A percentile compares a stretch with the other conserved stretches of the same genome.
phyloP scores from a whole-genome alignment of 2,797 vertebrate species.

The Chromis chromis region DNA sequence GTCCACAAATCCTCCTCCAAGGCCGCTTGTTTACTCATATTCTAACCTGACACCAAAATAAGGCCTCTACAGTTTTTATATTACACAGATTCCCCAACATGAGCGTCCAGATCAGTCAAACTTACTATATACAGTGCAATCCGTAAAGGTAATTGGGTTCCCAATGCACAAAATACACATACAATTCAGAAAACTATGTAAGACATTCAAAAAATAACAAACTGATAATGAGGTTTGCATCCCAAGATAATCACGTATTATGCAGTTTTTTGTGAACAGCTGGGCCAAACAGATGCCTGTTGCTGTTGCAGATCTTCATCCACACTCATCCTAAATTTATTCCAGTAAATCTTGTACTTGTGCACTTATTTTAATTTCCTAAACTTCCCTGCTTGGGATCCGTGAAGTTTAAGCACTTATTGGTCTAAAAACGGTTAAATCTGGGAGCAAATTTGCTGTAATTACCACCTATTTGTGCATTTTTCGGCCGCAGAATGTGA shows the following conservation, averaged over 20 bases:
- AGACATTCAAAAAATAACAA: too few relatives aligned
- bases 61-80: not conserved
- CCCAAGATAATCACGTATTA: too few relatives aligned
- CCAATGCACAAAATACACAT: not conserved
- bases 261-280: too few relatives aligned
- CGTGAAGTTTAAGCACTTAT: not conserved
- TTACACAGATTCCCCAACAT: not conserved
- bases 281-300: too few relatives aligned
- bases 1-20: not conserved
- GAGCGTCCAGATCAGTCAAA: not conserved
- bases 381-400: not conserved
- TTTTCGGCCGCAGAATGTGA: too few relatives aligned
- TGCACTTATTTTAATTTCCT: not conserved
- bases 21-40: rapidly evolving
- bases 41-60: not conserved
- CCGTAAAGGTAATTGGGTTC: not conserved
- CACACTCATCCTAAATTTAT: not conserved
- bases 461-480: not conserved
- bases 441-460: not conserved
- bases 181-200: too few relatives aligned
- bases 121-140: too few relatives aligned
- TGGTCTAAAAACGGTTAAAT: not conserved
- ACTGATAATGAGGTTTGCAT: too few relatives aligned
- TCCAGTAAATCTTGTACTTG: too few relatives aligned
- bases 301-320: not conserved